Percentiles rank a stretch among this genome's conserved stretches.
phyloP scores from a whole-genome alignment of 53 echinoderm and acorn worm genomes.

The Glandiceps talaboti region DNA sequence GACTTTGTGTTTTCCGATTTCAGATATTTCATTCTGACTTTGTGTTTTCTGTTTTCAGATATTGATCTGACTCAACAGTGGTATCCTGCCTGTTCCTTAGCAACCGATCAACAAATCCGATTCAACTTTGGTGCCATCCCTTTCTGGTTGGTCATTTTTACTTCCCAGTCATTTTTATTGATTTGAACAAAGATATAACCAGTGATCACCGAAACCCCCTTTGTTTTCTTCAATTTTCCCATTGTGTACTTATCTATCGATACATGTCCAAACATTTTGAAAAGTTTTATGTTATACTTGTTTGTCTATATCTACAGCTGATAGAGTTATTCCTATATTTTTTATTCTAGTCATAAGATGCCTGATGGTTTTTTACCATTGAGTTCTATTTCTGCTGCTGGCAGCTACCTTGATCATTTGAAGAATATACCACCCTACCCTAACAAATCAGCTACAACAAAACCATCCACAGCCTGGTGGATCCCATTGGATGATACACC shows the following conservation, averaged over 20 bases:
- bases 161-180: too few relatives aligned
- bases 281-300: too few relatives aligned
- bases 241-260: too few relatives aligned
- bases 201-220: too few relatives aligned
- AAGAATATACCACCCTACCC: not conserved
- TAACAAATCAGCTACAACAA: not conserved
- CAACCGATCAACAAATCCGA: slow-evolving; percentile 45
- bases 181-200: too few relatives aligned
- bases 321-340: not conserved
- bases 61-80: slow-evolving; percentile 32
- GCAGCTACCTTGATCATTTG: not conserved
- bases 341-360: slow-evolving; percentile 18
- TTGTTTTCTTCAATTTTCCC: too few relatives aligned
- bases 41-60: slow-evolving; percentile 16
- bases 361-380: slow-evolving; percentile 36
- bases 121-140: slow-evolving; percentile 62
- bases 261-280: too few relatives aligned
- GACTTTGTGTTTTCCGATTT: too few relatives aligned
- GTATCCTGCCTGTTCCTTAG: slow-evolving; percentile 71
- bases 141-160: slow-evolving; percentile 31
- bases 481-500: not conserved
- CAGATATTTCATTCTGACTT: too few relatives aligned
- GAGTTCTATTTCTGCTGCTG: not conserved
- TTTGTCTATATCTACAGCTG: too few relatives aligned
- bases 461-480: slow-evolving; percentile 5